Evolutionary conservation across 2,113 vertebrate species (phyloP).

Genomic region (Butorides virescens): DNA sequence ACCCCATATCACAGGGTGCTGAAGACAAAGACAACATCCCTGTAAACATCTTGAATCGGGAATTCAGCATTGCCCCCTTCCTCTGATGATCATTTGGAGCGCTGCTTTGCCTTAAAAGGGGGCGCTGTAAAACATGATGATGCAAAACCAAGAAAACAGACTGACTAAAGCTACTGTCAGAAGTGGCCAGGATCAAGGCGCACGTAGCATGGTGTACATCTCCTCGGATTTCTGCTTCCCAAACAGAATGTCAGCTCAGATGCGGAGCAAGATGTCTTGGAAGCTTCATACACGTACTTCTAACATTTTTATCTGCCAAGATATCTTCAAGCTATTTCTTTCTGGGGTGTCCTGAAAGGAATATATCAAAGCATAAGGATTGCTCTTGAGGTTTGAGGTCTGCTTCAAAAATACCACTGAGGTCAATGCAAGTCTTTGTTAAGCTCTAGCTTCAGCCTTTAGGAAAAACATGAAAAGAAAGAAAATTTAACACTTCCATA

Average conservation of each 20-base stretch:
- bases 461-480: neutral
- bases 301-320: neutral
- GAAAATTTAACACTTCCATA: neutral
- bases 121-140: neutral
- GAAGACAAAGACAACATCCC: neutral
- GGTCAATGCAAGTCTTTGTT: neutral
- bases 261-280: neutral
- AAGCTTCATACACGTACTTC: neutral
- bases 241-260: neutral
- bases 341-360: neutral
- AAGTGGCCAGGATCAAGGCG: accelerated
- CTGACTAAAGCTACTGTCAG: neutral
- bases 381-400: neutral
- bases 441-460: neutral
- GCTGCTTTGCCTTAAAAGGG: neutral
- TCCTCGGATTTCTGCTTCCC: neutral
- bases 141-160: neutral
- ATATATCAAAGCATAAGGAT: neutral
- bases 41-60: neutral
- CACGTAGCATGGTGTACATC: neutral
- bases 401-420: neutral
- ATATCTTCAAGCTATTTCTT: neutral
- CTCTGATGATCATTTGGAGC: neutral
- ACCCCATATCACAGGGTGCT: accelerated
- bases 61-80: neutral